Percentiles rank a stretch among this genome's conserved stretches.
phyloP scores from a whole-genome alignment of 2,113 vertebrate genomes.

The Barnardius zonarius region DNA sequence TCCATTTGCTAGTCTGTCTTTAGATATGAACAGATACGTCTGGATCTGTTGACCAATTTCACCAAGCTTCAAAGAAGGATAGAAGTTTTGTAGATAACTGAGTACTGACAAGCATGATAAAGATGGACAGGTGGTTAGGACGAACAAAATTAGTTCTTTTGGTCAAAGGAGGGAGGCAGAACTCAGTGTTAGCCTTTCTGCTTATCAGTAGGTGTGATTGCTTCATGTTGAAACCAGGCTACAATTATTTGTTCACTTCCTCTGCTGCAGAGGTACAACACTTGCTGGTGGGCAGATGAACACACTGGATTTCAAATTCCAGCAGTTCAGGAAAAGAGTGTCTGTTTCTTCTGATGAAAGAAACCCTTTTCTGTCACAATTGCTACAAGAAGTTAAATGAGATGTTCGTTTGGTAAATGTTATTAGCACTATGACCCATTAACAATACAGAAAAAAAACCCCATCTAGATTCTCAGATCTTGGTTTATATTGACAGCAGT shows the following conservation, averaged over 20 bases:
- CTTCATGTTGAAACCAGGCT: neutral
- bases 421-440: neutral
- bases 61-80: neutral
- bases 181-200: neutral
- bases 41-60: neutral
- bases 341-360: neutral
- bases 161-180: neutral
- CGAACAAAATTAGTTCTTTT: neutral
- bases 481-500: neutral
- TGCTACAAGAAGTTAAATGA: neutral
- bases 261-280: fast-evolving
- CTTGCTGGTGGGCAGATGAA: neutral
- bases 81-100: neutral
- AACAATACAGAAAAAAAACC: neutral
- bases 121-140: too few relatives aligned
- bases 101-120: neutral
- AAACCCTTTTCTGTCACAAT: neutral
- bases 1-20: neutral
- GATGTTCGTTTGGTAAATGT: neutral
- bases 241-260: neutral
- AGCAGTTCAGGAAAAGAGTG: neutral
- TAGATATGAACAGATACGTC: neutral
- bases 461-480: neutral
- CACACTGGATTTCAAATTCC: neutral
- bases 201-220: neutral